A percentile compares a stretch with the other conserved stretches of the same genome.
These are phyloP conservation scores for Paguma larvata DNA, from an alignment of 2,797 vertebrate genomes.

Conservation along the genomic window DNA sequence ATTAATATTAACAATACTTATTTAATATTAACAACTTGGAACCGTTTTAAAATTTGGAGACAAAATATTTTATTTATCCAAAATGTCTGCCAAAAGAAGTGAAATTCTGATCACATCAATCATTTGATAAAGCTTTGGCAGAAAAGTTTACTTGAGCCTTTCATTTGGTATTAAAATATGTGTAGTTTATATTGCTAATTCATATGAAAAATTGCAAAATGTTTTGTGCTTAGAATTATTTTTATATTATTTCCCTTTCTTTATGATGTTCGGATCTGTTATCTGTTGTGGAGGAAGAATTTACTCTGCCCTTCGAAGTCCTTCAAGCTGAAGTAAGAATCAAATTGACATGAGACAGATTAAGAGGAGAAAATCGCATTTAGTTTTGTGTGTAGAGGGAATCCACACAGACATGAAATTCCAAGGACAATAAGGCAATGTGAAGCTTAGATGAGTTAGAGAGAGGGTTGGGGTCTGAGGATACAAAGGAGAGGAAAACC, in stretches of 20 bases:
- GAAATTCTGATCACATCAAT: background rate
- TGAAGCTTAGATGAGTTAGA: background rate
- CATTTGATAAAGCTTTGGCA: conserved; percentile 9
- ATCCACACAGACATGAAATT: background rate
- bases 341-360: background rate
- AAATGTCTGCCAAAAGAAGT: background rate
- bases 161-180: conserved; percentile 50
- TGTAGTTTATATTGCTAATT: conserved; percentile 15
- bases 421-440: background rate
- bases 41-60: conserved; percentile 36
- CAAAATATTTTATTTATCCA: conserved; percentile 7
- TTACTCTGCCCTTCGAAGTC: background rate
- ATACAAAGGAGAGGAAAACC: background rate
- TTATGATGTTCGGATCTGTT: background rate
- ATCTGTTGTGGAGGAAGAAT: background rate
- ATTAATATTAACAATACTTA: conserved; percentile 40
- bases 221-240: conserved; percentile 39
- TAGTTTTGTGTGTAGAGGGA: background rate
- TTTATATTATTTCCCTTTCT: conserved; percentile 54
- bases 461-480: background rate
- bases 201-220: conserved; percentile 40
- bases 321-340: background rate
- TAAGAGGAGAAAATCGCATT: background rate
- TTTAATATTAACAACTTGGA: conserved; percentile 14
- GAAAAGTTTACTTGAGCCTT: background rate